Percentiles rank a stretch among this genome's conserved stretches.
Conservation (phyloP, 2,797 vertebrate species). For the Carapus acus region DNA sequence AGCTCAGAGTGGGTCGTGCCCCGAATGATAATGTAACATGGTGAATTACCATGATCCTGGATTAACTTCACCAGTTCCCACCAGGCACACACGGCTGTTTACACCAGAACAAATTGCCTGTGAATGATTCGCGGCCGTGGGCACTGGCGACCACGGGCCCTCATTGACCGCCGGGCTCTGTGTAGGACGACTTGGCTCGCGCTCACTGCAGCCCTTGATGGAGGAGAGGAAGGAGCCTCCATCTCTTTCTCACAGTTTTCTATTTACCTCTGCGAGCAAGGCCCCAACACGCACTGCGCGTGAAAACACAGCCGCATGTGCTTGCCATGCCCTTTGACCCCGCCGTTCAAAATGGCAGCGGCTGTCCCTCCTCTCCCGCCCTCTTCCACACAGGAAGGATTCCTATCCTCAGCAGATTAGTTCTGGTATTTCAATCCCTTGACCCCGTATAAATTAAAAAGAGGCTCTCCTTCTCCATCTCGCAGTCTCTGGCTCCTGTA, state of each 20-base stretch:
- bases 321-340: slow-evolving; percentile 39
- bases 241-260: slow-evolving; percentile 5
- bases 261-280: not conserved
- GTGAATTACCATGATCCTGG: slow-evolving; percentile 5
- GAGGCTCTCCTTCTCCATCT: slow-evolving; percentile 7
- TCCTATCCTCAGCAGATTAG: slow-evolving; percentile 47
- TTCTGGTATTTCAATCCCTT: slow-evolving; percentile 34
- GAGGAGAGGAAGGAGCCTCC: not conserved
- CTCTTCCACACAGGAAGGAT: slow-evolving; percentile 23
- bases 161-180: slow-evolving; percentile 31
- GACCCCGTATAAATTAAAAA: slow-evolving; percentile 30
- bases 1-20: not conserved
- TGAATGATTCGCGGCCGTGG: slow-evolving; percentile 44
- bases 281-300: not conserved
- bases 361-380: slow-evolving; percentile 23
- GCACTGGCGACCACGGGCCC: slow-evolving; percentile 37
- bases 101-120: slow-evolving; percentile 32
- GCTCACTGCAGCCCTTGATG: slow-evolving; percentile 9
- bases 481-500: slow-evolving; percentile 16
- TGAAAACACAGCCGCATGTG: not conserved
- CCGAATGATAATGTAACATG: slow-evolving; percentile 13
- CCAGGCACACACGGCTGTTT: slow-evolving; percentile 16
- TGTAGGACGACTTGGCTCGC: slow-evolving; percentile 14
- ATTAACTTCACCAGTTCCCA: slow-evolving; percentile 10
- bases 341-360: slow-evolving; percentile 20